These are phyloP conservation scores for Eupithecia subumbrata DNA, from an alignment of 2,888 invertebrate genomes.

Conservation along the genomic window DNA sequence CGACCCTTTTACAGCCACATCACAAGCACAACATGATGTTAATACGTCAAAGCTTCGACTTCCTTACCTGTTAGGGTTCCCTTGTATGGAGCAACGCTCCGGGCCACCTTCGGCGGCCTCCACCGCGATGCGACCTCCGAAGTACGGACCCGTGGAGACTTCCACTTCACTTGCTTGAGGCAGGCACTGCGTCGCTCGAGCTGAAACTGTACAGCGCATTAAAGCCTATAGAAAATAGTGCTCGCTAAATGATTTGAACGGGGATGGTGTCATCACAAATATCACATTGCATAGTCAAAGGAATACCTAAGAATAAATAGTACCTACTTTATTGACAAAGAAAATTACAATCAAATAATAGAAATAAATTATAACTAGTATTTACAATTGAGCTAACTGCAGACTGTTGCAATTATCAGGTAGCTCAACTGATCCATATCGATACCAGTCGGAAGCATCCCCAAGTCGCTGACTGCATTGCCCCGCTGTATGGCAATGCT, in stretches of 20 bases:
- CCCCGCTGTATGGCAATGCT: no score
- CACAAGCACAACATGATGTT: not conserved
- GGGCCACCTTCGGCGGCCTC: constrained; percentile 88
- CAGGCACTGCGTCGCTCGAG: constrained; percentile 90
- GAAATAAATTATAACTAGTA: no score
- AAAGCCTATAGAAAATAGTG: not conserved
- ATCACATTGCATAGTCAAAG: not conserved
- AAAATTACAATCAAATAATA: no score
- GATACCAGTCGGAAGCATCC: no score
- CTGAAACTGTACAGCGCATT: constrained; percentile 85
- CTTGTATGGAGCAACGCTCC: constrained; percentile 89
- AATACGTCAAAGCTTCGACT: not conserved
- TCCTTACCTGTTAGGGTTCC: constrained; percentile 83
- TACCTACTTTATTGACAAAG: no score
- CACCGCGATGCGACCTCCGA: constrained; percentile 90
- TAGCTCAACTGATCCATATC: no score
- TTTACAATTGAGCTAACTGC: no score
- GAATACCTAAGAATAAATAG: no score
- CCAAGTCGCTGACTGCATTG: no score
- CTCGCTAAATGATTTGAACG: not conserved
- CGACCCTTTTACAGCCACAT: not conserved
- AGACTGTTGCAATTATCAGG: no score
- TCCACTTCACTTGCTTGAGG: constrained; percentile 92
- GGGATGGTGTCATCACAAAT: not conserved
- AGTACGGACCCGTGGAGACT: constrained; percentile 92